Evolutionary conservation across 2,888 invertebrate genomes (phyloP), one percentile per base, ranked within the genome.

Genomic region (Falcaria lacertinaria): DNA sequence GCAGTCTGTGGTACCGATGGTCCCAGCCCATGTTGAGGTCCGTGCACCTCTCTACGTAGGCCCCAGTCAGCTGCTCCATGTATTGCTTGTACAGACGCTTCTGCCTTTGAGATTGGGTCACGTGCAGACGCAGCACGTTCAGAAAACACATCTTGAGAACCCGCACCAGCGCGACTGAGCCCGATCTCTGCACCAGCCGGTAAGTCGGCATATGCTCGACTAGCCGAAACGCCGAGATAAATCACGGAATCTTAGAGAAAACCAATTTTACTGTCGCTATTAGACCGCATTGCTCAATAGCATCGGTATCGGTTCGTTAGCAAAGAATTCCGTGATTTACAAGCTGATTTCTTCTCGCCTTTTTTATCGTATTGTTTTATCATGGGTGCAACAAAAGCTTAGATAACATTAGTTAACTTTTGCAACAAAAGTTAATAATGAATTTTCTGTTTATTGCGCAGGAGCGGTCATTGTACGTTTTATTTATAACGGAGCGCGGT

Each of bases 81-180:
- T 90, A 90, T 54, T 89, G 88, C 64, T 89, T 89, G 62, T 89
- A 90, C 15, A 90, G 60, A 5, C 88, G 74, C 68, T 90, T 89
- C 69, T 89, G 89, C 13, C 86, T 72, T 57, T 90, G 89, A 44
- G 74, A 86, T 51, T 91, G 90, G 13, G 87, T 84, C 33, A 91
- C 89, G 51, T 91, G 91, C 17, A 91, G 67, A 5, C 91, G 84
- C 34, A 91, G 58, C 36, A 91, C 86, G 68, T 91, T 91, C 13
- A 91, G 71, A 61, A 91, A 89, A 68, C 91, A 91, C 91, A 91
- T 91, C 61, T 79, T 85, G 33, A 73, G 48, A 48, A 55, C 49
- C 19, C 55, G 54, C 44, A 80, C 57, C 57, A 75, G 63, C 39
- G 54, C 52, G n/a, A 69, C 44, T 44, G 59, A 63, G 48, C 74